Base-by-base conservation (phyloP, 2,113 vertebrate genomes). In the Pseudopipra pipra region DNA sequence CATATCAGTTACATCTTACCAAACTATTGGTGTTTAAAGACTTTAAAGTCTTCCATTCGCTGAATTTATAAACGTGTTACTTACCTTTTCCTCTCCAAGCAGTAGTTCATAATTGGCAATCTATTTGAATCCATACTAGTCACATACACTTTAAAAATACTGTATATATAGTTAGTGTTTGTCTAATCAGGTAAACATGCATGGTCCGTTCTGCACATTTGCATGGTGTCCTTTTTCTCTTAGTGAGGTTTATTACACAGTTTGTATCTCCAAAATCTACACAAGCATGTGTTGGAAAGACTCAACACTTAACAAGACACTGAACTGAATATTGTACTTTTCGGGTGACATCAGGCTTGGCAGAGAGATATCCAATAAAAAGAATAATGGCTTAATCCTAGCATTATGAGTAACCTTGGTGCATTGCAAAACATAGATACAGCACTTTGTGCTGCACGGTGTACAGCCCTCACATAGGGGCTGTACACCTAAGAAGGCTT, bases 351-450 rank as follows among this genome's bases (percentile, higher is more conserved):
- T 90, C 56, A 72, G 44, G 31, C 80, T 93, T 78, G 70, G 66
- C 65, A 82, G 88, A 90, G 47, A 61, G 43, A 33, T 46, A 51
- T 44, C 80, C 58, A 47, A 11, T 93, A 49, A 85, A 89, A 93
- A 55, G 63, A 70, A 13, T 35, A 72, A 52, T 56, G 65, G 9
- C 70, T 81, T 95, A 73, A 91, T 71, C 52, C 37, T 63, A 11
- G 14, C 81, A 65, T 89, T 47, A 37, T 83, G 28, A 78, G 21
- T 79, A 55, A 68, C 47, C 35, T 54, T 71, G 39, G 46, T 78
- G 54, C 77, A 35, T 68, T 85, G 65, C 79, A 90, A 89, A 77
- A 24, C 41, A 35, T 58, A 80, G 63, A 24, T 67, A 25, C 47
- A 70, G n/a, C 54, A 51, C 39, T 85, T 83, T 49, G 21, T 70